Evolutionary conservation across 2,888 invertebrate genomes (phyloP), one percentile per base, ranked within the genome.

Genomic region (Hydropsyche betteni): DNA sequence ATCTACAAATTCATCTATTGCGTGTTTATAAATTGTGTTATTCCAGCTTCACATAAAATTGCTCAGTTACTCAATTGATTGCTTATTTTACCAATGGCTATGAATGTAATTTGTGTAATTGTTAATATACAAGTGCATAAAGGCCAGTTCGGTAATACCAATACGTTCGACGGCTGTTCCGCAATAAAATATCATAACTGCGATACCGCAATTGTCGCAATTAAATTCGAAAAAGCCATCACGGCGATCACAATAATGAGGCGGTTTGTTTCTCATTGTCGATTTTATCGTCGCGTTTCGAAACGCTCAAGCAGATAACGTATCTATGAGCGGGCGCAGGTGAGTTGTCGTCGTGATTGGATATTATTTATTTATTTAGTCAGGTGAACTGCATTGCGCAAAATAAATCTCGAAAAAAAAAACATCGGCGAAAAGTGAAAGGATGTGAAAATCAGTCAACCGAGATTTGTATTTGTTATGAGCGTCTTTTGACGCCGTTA

Each of bases 381-480:
- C 70, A 70, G 70, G 70, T 70, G 70, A 70, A 53, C 36, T 70
- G 53, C 70, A 53, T 44, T 72, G 55, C 72, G 72, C 72, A 72
- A 72, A 72, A 36, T 12, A 7, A 52, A 55, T 55, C n/a, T n/a
- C 6, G 16, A 55, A 4, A n/a, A 55, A 14, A 55, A 55, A 55
- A 55, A 55, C 55, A 16, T 12, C 64, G 64, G n/a, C 44, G 58
- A 50, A 72, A 72, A 72, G 72, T 72, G 72, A 72, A 72, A 72
- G 72, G 72, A 72, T 72, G 61, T 72, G 36, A 50, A 64, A 64
- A 64, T 64, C 64, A 36, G 61, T 61, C 61, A 61, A 61, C 61
- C 14, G 24, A 16, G 33, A 61, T 64, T 64, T 36, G 34, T 64
- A 12, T 64, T 33, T 36, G 7, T 36, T 64, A 64, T n/a, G 64